Base-by-base conservation (phyloP, 2,888 invertebrate genomes). In the Melipona beecheii region DNA sequence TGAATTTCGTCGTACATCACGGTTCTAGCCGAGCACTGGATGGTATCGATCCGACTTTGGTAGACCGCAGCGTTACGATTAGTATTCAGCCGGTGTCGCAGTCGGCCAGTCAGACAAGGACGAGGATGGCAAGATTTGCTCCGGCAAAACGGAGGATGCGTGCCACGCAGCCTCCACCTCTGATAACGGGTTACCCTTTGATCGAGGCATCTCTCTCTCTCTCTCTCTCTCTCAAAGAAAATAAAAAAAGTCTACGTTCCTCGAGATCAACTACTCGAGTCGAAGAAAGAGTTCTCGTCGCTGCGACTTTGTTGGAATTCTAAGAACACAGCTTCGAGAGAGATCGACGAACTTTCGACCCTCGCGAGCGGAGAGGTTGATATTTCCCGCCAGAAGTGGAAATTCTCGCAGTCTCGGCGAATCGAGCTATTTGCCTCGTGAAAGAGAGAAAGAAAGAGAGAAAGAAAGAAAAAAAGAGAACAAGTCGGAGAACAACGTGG, bases 31-130 rank as follows among this genome's bases (percentile, higher is more conserved):
- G 43, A 43, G 66, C 71, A 78, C 31, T 43, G 86, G 84, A 82
- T 75, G 87, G 86, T 91, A 92, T 92, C 92, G 92, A 92, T 90
- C 92, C 89, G 79, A 54, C 84, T 89, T 89, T 76, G 88, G 89
- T 85, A 83, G 85, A 90, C 92, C 90, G 89, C 91, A 90, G 88
- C 81, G 78, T 82, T 75, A 81, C 86, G 89, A 89, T 92, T 91
- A 92, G 91, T 92, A 92, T 92, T 91, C 92, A 83, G 91, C 86
- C 88, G 82, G 89, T 91, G 91, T 91, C 89, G 87, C 87, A 87
- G 86, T 85, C 86, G 89, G 86, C 87, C 87, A 91, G 90, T 91
- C 91, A 90, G 90, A 89, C 91, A 87, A 87, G 87, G 84, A 86
- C 80, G 84, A 85, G 83, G 88, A 88, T 68, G 62, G 80, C 77